Percentiles rank a stretch among this genome's conserved stretches.
phyloP scores from a whole-genome alignment of 2,888 invertebrate species.

The Polyploca ridens region DNA sequence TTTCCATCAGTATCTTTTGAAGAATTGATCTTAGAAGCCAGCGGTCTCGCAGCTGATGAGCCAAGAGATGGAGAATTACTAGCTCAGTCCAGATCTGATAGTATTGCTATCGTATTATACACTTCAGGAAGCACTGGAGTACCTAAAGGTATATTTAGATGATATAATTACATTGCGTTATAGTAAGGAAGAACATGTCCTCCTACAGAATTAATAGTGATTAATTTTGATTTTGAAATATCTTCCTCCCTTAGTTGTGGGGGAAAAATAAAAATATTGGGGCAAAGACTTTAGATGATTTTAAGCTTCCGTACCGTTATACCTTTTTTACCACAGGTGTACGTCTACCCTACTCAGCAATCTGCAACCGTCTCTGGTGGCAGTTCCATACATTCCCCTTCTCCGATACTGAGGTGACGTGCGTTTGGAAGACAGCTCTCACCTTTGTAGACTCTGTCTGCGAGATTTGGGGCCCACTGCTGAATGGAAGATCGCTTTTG shows the following conservation, averaged over 20 bases:
- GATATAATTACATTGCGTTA: background rate
- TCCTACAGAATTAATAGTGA: background rate
- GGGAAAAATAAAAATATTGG: too few relatives aligned
- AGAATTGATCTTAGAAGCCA: constrained; percentile 76
- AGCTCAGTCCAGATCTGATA: constrained; percentile 65
- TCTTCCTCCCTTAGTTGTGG: background rate
- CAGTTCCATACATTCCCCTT: constrained; percentile 94
- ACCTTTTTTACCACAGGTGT: constrained; percentile 85
- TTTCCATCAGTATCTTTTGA: constrained; percentile 75
- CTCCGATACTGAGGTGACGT: constrained; percentile 85
- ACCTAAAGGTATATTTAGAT: constrained; percentile 88
- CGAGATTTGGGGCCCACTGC: constrained; percentile 94
- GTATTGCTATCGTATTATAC: constrained; percentile 90
- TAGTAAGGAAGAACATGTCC: background rate
- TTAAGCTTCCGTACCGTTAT: background rate
- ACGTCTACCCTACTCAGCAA: constrained; percentile 89
- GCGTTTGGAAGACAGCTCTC: constrained; percentile 95
- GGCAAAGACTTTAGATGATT: background rate
- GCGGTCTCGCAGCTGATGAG: constrained; percentile 62
- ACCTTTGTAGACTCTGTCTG: constrained; percentile 96
- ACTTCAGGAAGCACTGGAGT: constrained; percentile 96
- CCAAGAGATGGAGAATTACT: constrained; percentile 70
- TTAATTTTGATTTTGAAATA: background rate
- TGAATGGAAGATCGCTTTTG: constrained; percentile 88
- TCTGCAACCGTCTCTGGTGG: constrained; percentile 94